Evolutionary conservation across 2,797 vertebrate genomes (phyloP).

Genomic region (Intellagama lesueurii): DNA sequence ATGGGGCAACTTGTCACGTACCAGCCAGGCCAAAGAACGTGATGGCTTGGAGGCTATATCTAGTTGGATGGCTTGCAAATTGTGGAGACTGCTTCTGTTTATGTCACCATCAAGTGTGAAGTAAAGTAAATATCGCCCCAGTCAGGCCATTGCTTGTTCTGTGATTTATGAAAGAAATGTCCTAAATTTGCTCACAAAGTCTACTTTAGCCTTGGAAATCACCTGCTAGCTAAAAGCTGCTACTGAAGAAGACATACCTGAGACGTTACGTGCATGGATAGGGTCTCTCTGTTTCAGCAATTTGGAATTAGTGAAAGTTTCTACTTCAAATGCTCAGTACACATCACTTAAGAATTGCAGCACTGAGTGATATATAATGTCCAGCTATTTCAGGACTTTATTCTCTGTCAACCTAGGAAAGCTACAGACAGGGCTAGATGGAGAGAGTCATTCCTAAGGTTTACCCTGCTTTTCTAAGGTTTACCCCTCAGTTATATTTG

Average conservation of each 20-base stretch:
- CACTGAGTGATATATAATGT: neutral
- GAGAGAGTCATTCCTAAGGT: neutral
- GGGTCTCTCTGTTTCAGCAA: neutral
- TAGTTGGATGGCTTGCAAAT: neutral
- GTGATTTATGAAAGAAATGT: neutral
- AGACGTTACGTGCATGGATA: neutral
- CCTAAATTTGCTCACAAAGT: neutral
- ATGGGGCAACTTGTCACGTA: neutral
- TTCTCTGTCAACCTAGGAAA: neutral
- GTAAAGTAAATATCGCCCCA: neutral
- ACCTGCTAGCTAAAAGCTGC: neutral
- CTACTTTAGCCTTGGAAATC: neutral
- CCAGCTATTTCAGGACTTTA: neutral
- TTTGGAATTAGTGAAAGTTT: conserved; percentile 12
- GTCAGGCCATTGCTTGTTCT: neutral
- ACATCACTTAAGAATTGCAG: neutral
- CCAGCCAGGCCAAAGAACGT: neutral
- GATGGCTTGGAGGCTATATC: neutral
- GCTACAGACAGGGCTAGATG: neutral
- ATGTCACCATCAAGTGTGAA: neutral
- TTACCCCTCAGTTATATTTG: too few species aligned
- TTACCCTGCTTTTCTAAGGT: neutral
- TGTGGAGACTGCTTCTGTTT: neutral
- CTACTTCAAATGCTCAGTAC: neutral
- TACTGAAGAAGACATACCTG: neutral